Conservation (phyloP, 2,113 vertebrate genomes). For the Mystacornis crossleyi region DNA sequence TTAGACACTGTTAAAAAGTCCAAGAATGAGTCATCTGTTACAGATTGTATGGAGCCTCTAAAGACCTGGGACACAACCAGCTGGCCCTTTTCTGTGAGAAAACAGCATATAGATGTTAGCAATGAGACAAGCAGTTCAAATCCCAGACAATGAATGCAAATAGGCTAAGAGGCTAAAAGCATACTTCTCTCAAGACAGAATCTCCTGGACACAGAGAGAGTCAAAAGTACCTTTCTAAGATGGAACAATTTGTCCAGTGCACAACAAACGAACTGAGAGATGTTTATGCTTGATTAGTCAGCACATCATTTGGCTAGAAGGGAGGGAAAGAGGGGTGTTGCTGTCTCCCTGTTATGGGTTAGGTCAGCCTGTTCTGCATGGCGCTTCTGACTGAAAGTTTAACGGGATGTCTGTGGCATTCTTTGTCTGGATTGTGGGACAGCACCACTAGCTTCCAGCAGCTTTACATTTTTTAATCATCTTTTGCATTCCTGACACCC, state of each 20-base stretch:
- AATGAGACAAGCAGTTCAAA: not conserved
- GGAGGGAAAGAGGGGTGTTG: not conserved
- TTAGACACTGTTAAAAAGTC: not conserved
- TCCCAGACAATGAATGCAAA: not conserved
- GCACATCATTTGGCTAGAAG: not conserved
- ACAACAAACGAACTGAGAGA: fast-evolving
- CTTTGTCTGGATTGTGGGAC: not conserved
- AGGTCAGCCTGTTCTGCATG: not conserved
- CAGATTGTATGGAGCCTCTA: not conserved
- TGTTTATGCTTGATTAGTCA: not conserved
- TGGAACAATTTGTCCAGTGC: fast-evolving
- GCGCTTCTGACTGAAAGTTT: not conserved
- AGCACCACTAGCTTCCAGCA: not conserved
- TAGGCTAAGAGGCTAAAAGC: not conserved
- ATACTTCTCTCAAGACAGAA: not conserved
- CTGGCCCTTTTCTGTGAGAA: not conserved
- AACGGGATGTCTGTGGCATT: not conserved
- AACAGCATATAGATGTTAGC: not conserved
- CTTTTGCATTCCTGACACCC: not conserved
- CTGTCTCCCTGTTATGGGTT: not conserved
- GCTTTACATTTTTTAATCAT: not conserved
- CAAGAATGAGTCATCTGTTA: not conserved
- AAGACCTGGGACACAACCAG: not conserved
- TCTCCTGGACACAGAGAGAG: not conserved
- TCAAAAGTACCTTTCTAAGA: not conserved